Evolutionary conservation across 2,888 invertebrate species (phyloP).

Genomic region (Leucozona laternaria): DNA sequence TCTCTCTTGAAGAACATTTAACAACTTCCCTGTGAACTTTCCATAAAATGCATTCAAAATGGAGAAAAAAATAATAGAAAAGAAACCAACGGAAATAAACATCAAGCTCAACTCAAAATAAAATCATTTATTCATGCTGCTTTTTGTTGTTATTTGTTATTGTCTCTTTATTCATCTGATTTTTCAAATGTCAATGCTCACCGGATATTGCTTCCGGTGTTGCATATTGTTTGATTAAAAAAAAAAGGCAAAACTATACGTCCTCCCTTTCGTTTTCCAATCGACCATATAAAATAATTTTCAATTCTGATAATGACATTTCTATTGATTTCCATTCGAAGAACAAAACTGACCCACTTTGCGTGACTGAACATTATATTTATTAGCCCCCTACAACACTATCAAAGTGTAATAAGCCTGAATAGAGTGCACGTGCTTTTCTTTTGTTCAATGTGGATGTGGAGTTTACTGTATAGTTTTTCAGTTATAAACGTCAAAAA

Average conservation of each 20-base stretch:
- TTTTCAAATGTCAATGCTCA: slow-evolving; percentile 65
- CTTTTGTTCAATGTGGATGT: slow-evolving; percentile 9
- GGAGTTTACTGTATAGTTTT: slow-evolving; percentile 14
- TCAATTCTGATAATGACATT: slow-evolving; percentile 61
- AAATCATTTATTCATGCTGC: slow-evolving; percentile 57
- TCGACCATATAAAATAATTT: slow-evolving; percentile 33
- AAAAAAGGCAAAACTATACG: neutral
- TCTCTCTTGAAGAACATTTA: slow-evolving; percentile 7
- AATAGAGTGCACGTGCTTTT: slow-evolving; percentile 42
- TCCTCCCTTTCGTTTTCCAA: slow-evolving; percentile 19
- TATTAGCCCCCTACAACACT: slow-evolving; percentile 27
- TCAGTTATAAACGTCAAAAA: slow-evolving; percentile 20
- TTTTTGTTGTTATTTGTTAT: slow-evolving; percentile 4
- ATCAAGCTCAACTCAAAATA: slow-evolving; percentile 23
- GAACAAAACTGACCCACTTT: slow-evolving; percentile 65
- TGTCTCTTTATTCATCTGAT: slow-evolving; percentile 36
- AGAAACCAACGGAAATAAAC: slow-evolving; percentile 54
- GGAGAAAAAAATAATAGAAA: neutral
- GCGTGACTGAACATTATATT: slow-evolving; percentile 55
- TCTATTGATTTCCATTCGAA: slow-evolving; percentile 58
- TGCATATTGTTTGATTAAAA: slow-evolving; percentile 34
- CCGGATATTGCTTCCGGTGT: slow-evolving; percentile 45
- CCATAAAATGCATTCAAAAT: slow-evolving; percentile 17
- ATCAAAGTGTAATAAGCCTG: neutral
- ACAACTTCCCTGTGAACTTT: slow-evolving; percentile 27